phyloP scores from a whole-genome alignment of 2,797 vertebrate genomes.

The Anguilla anguilla region DNA sequence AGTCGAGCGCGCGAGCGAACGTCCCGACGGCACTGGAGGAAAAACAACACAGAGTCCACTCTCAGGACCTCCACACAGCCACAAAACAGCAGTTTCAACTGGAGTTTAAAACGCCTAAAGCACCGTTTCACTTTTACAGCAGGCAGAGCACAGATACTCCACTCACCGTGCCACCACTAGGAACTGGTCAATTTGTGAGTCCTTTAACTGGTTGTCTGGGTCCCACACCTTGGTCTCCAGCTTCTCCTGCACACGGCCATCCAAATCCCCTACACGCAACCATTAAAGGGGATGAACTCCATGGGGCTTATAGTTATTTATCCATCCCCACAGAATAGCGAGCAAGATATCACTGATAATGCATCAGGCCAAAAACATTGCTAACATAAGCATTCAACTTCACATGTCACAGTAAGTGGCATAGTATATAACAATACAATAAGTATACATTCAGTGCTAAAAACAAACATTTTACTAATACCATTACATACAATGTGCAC shows the following conservation, averaged over 20 bases:
- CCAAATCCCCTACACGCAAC: constrained; percentile 73
- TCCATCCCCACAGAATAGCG: neutral
- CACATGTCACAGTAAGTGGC: neutral
- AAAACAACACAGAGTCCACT: neutral
- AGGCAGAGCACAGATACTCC: neutral
- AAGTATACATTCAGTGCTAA: neutral
- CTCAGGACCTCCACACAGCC: neutral
- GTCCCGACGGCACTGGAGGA: constrained; percentile 87
- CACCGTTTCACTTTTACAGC: neutral
- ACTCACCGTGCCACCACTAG: constrained; percentile 91
- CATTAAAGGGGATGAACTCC: neutral
- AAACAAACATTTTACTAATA: neutral
- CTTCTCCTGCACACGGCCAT: constrained; percentile 87
- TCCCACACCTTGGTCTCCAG: constrained; percentile 96
- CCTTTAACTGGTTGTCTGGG: constrained; percentile 89
- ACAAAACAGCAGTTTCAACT: neutral
- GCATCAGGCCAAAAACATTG: neutral
- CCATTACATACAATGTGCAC: neutral
- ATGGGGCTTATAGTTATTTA: neutral
- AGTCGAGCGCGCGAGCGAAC: constrained; percentile 89
- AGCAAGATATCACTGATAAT: neutral
- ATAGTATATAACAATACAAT: no score
- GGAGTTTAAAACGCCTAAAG: neutral
- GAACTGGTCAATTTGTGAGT: constrained; percentile 94
- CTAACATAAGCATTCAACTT: neutral